Evolutionary conservation across 2,797 vertebrate species (phyloP).

Genomic region (Glyptemys insculpta): DNA sequence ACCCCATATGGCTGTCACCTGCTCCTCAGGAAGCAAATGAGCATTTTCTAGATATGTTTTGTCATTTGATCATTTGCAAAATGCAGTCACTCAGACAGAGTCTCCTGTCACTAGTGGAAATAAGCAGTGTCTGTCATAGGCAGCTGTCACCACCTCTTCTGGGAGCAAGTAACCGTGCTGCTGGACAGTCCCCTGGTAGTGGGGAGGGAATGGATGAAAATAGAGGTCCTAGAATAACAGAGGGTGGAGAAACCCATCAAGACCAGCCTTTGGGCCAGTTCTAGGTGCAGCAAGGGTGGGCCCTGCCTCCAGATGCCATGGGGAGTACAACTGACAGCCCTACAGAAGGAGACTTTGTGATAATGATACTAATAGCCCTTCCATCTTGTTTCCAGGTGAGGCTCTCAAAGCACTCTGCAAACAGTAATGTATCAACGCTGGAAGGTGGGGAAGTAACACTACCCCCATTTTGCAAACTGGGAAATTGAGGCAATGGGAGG

Average conservation of each 20-base stretch:
- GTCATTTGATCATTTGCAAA: not conserved
- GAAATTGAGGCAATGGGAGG: not conserved
- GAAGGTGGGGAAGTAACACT: not conserved
- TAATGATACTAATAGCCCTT: not conserved
- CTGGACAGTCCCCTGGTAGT: not conserved
- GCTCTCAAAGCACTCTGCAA: no score
- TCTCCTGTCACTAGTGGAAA: not conserved
- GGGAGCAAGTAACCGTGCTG: not conserved
- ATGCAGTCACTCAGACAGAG: not conserved
- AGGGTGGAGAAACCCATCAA: not conserved
- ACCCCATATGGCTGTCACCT: not conserved
- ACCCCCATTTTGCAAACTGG: not conserved
- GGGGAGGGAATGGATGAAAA: not conserved
- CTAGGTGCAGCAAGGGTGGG: accelerated
- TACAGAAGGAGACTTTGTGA: not conserved
- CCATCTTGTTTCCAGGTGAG: not conserved
- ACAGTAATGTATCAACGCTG: not conserved
- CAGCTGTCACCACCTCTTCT: not conserved
- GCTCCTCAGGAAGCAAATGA: not conserved
- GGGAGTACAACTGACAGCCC: not conserved
- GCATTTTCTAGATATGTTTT: not conserved
- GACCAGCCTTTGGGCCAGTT: not conserved
- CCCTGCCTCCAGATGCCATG: not conserved
- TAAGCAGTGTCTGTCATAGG: not conserved
- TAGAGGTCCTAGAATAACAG: not conserved